These are phyloP conservation scores for Mycteria americana DNA, from an alignment of 2,797 vertebrate species.

Conservation along the genomic window DNA sequence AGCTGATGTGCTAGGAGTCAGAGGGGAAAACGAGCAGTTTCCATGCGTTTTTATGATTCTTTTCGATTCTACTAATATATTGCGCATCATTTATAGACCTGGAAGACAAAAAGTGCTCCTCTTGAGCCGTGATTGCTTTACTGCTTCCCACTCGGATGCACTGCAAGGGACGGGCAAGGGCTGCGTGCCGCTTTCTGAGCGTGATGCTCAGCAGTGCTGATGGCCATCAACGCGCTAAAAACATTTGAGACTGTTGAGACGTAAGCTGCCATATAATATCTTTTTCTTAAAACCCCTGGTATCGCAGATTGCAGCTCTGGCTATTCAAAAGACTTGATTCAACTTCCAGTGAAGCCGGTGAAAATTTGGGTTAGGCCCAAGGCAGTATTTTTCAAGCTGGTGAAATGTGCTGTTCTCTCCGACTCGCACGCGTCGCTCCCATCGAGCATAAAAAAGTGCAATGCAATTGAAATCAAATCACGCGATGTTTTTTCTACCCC, in stretches of 20 bases:
- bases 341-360: not conserved
- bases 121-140: not conserved
- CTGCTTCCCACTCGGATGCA: accelerated
- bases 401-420: not conserved
- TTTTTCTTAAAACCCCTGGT: not conserved
- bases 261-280: not conserved
- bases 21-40: not conserved
- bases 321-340: not conserved
- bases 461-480: conserved; percentile 1
- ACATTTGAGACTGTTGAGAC: not conserved
- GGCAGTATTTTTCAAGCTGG: not conserved
- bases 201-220: not conserved
- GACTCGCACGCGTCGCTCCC: not conserved
- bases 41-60: not conserved
- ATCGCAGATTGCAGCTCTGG: not conserved
- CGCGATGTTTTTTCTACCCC: conserved; percentile 18
- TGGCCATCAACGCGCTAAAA: not conserved
- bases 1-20: not conserved
- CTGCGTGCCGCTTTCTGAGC: not conserved
- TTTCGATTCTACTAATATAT: not conserved
- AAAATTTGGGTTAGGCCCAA: not conserved
- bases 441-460: not conserved
- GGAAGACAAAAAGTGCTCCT: not conserved
- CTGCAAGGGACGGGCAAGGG: not conserved
- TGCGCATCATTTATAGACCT: not conserved